Evolutionary conservation across 2,888 invertebrate species (phyloP), one percentile per base, ranked within the genome.

Genomic region (Eupithecia dodoneata): DNA sequence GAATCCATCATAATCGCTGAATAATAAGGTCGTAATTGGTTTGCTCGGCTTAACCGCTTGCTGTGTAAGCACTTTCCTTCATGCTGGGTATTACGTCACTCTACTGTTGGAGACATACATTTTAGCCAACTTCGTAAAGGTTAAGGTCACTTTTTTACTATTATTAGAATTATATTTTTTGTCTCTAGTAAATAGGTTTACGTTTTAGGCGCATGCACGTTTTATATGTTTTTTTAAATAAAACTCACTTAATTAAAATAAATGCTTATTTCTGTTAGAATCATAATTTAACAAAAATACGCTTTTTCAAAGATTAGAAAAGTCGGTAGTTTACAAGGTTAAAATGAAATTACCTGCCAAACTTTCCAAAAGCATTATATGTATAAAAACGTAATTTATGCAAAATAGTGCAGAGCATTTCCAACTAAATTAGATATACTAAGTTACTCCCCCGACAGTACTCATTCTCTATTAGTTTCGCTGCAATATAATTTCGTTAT

Each of bases 11-110:
- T 76, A 74, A 80, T 81, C 80, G 81, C 45, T 76, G 82, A 83
- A 78, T 78, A 83, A 83, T 83, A 86, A 83, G 79, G 80, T 75
- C 74, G 79, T 86, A 86, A 87, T 87, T 84, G 83, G 82, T 82
- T 82, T 79, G 81, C 79, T 82, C 81, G 80, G 83, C 81, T 85
- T 81, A 84, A 80, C 82, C 81, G 78, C 82, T 81, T 79, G 82
- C 84, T 83, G 85, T 78, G 85, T 80, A 77, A 83, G 84, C 83
- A 79, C 67, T 69, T 69, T 69, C n/a, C 18, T 63, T 69, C 45
- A 69, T 69, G 80, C 77, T 18, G 67, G 44, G n/a, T 44, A 70
- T 49, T 69, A 45, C 81, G 79, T 80, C 79, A 80, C 75, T 52
- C 72, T 75, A 79, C 79, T 71, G 45, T 42, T 42, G 12, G 75